These are phyloP conservation scores for Drosophila barbarae DNA, from an alignment of 2,888 invertebrate genomes.

Conservation along the genomic window DNA sequence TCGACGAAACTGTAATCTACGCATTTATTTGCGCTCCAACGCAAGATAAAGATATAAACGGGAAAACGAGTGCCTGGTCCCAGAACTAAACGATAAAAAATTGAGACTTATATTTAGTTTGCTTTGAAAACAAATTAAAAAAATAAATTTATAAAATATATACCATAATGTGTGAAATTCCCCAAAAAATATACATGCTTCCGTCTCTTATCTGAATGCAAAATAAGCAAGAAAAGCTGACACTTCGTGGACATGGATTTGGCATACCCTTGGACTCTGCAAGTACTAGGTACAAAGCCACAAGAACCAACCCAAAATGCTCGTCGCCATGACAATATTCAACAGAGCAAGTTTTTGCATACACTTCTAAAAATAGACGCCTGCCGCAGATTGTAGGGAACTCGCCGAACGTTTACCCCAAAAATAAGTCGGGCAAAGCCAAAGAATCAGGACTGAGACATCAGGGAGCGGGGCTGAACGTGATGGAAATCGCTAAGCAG, in stretches of 20 bases:
- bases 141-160: too few species aligned
- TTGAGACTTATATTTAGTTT: too few species aligned
- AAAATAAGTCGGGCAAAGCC: not conserved
- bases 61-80: not conserved
- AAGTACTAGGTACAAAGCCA: not conserved
- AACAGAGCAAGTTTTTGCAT: conserved; percentile 10
- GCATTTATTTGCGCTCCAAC: not conserved
- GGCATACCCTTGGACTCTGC: not conserved
- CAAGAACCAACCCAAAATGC: conserved; percentile 1
- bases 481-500: conserved; percentile 15
- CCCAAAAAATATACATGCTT: too few species aligned
- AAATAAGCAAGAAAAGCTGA: not conserved
- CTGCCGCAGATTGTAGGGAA: not conserved
- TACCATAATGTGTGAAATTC: too few species aligned
- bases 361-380: conserved; percentile 16
- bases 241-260: not conserved
- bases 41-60: not conserved
- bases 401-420: not conserved
- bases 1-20: not conserved
- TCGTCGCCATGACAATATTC: conserved; percentile 6
- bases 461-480: conserved; percentile 8
- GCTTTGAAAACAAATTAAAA: too few species aligned
- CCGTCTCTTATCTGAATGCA: not conserved
- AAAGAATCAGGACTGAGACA: conserved; percentile 5
- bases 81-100: too few species aligned